Conservation (phyloP, 2,113 vertebrate genomes). For the Phylloscopus trochilus region DNA sequence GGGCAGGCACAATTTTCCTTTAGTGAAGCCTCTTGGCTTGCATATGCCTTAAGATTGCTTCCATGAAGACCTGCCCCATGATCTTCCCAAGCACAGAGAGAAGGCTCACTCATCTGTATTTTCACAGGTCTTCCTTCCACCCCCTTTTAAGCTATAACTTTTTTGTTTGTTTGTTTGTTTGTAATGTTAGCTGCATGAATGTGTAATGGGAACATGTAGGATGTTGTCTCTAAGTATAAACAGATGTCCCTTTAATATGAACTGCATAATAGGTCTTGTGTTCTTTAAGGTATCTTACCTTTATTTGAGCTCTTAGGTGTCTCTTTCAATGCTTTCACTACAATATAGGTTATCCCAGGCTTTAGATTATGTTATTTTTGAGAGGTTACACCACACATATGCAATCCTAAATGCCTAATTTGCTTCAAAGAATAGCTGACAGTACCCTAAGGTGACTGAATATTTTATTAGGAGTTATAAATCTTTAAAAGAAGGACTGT, state of each 20-base stretch:
- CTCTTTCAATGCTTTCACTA: background rate
- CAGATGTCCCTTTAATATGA: background rate
- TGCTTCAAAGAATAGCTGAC: background rate
- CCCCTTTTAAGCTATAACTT: background rate
- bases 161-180: background rate
- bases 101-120: background rate
- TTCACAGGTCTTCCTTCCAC: background rate
- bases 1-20: background rate
- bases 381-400: background rate
- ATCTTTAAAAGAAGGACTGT: background rate
- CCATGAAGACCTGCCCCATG: background rate
- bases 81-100: background rate
- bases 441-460: background rate
- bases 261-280: background rate
- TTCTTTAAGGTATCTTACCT: background rate
- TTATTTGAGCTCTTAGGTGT: background rate
- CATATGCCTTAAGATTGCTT: background rate
- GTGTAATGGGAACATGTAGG: background rate
- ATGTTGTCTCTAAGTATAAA: background rate
- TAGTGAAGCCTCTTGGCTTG: background rate
- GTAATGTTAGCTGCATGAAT: background rate
- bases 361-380: background rate
- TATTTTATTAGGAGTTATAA: background rate
- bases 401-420: background rate
- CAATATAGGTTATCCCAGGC: background rate